A percentile compares a stretch with the other conserved stretches of the same genome.
phyloP scores from a whole-genome alignment of 2,888 invertebrate species.

The Pachymerium ferrugineum region DNA sequence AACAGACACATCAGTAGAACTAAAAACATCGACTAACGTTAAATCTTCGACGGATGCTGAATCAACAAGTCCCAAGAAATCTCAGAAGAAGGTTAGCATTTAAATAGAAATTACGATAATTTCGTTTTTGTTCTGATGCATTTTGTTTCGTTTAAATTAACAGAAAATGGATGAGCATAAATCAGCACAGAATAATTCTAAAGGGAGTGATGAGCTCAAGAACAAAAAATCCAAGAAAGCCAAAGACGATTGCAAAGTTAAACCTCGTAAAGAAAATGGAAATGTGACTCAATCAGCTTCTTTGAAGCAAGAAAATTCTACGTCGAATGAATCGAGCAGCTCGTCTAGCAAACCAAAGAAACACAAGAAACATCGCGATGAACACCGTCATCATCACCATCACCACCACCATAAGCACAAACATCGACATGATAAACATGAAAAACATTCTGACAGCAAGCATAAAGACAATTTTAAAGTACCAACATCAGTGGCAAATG shows the following conservation, averaged over 20 bases:
- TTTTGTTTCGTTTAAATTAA: not conserved
- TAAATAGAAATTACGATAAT: not conserved
- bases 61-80: not conserved
- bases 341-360: slow-evolving; percentile 35
- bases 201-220: too few species aligned
- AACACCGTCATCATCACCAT: slow-evolving; percentile 37
- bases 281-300: not conserved
- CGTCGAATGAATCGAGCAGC: not conserved
- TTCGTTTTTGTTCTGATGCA: not conserved
- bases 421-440: slow-evolving; percentile 52
- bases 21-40: slow-evolving; percentile 7
- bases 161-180: not conserved
- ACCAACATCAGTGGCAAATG: not conserved
- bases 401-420: slow-evolving; percentile 65
- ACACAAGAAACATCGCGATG: slow-evolving; percentile 38
- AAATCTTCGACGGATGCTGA: slow-evolving; percentile 7
- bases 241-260: not conserved
- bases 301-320: not conserved
- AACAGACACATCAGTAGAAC: slow-evolving; percentile 41
- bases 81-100: slow-evolving; percentile 12
- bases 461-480: not conserved
- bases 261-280: not conserved
- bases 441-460: slow-evolving; percentile 38
- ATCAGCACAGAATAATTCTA: too few species aligned
- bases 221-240: slow-evolving; percentile 16